Evolutionary conservation across 1,140 invertebrate genomes (phyloP), one percentile per base, ranked within the genome.

Genomic region (Drosophila quadrilineata): DNA sequence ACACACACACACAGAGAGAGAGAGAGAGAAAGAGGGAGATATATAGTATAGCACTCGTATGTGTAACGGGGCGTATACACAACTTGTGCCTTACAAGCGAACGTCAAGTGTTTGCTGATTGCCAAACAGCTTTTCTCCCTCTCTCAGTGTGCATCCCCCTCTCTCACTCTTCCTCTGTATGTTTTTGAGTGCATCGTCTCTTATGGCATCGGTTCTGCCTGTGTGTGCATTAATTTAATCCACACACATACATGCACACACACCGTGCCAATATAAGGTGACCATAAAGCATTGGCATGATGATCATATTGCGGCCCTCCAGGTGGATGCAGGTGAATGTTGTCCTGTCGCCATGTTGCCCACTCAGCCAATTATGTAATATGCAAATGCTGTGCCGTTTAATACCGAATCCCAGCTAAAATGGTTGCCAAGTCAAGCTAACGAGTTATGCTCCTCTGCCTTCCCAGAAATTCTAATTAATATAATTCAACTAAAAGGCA

Each of bases 331-430:
- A n/a, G n/a, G n/a, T 40, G 36, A 14, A 40, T 17, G n/a, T 26
- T 3, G 1, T 9, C 24, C 35, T 14, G 46, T 5, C 2, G 10
- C 24, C 14, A 10, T 38, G 3, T 9, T 14, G 12, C 21, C 71
- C 58, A 62, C 19, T 48, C 52, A 46, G 38, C 40, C 68, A 71
- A 86, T 87, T 80, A 87, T 87, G 82, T 87, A 86, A 87, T 86
- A 87, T 87, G 82, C 82, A 87, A 87, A 87, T 87, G 26, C 45
- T 21, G 45, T 19, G 45, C 29, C 26, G 26, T 48, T 48, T 45
- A 45, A 45, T 45, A n/a, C n/a, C n/a, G n/a, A n/a, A n/a, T 40
- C 36, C 36, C 3, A 40, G 9, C 36, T 76, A 62, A 65, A 74
- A 74, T 73, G n/a, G n/a, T n/a, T n/a, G n/a, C n/a, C n/a, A n/a